Conservation (phyloP, 1,140 invertebrate genomes). For the Elysia chlorotica region DNA sequence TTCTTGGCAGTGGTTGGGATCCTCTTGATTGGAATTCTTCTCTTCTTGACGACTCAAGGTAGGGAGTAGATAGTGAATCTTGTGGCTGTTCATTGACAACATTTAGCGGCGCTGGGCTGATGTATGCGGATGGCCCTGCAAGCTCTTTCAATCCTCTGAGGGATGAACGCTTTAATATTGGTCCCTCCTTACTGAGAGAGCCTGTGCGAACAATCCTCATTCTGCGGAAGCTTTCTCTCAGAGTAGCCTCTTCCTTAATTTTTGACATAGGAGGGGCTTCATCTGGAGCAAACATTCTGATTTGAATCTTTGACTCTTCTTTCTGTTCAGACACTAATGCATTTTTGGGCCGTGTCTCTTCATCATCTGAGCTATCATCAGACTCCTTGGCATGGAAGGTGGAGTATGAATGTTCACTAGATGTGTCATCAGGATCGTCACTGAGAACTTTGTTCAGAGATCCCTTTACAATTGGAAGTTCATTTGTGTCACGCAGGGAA, state of each 20-base stretch:
- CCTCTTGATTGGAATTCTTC: too few species aligned
- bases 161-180: slow-evolving; percentile 2
- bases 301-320: slow-evolving; percentile 45
- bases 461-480: too few species aligned
- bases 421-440: slow-evolving; percentile 44
- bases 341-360: slow-evolving; percentile 25
- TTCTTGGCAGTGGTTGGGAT: neutral
- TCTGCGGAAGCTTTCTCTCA: slow-evolving; percentile 52
- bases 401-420: slow-evolving; percentile 51
- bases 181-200: slow-evolving; percentile 27
- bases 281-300: slow-evolving; percentile 46
- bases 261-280: slow-evolving; percentile 53
- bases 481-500: too few species aligned
- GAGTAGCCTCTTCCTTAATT: slow-evolving; percentile 49
- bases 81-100: slow-evolving; percentile 7
- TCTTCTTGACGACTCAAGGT: too few species aligned
- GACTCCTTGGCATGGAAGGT: slow-evolving; percentile 48
- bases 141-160: slow-evolving; percentile 14
- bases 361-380: slow-evolving; percentile 39
- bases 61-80: too few species aligned
- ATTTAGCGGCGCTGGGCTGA: slow-evolving; percentile 1
- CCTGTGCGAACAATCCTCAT: slow-evolving; percentile 52
- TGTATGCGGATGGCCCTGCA: neutral
- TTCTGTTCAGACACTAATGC: slow-evolving; percentile 20
- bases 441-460: slow-evolving; percentile 9